Evolutionary conservation across 2,113 vertebrate genomes (phyloP), one percentile per base, ranked within the genome.

Genomic region (Sturnus vulgaris): DNA sequence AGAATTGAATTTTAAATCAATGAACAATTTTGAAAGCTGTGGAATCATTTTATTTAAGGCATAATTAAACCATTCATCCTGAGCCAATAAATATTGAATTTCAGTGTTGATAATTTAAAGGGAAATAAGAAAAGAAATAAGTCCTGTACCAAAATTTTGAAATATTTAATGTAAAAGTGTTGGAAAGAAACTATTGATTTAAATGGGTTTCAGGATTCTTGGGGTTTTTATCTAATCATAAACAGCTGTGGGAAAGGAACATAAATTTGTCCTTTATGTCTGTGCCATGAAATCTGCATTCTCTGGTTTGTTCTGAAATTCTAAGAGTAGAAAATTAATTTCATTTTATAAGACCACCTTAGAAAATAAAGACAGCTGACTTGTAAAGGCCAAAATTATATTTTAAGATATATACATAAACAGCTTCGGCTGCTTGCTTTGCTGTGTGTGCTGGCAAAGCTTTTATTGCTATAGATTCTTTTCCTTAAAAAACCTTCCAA

Each of bases 391-490:
- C 20, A 77, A 82, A 94, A 88, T 82, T 56, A 24, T 83, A 56
- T 88, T 80, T 92, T 68, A 82, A 91, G 46, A 79, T 47, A 56
- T 7, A 56, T 7, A 61, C 10, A 66, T 70, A 78, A 93, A 76
- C 53, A 88, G 49, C 37, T 90, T 96, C 68, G 83, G 85, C 88
- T 93, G 80, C 93, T 95, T 88, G 47, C 66, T 96, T 95, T 68
- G 11, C 21, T 89, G 59, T 89, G 31, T 90, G 88, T 93, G 35
- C 69, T 86, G 60, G 64, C 47, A 78, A 75, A 50, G 59, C 64
- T 92, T 94, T 93, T 93, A 79, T 83, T 93, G 71, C 33, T 81
- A 35, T 11, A 86, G 59, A 88, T 90, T 68, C 40, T 80, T 94
- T 87, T 65, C 64, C 53, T 5, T 37, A 70, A 53, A 46, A 22